Percentiles rank a stretch among this genome's conserved stretches.
These are phyloP conservation scores for Sebastes variabilis DNA, from an alignment of 2,797 vertebrate species.

Conservation along the genomic window DNA sequence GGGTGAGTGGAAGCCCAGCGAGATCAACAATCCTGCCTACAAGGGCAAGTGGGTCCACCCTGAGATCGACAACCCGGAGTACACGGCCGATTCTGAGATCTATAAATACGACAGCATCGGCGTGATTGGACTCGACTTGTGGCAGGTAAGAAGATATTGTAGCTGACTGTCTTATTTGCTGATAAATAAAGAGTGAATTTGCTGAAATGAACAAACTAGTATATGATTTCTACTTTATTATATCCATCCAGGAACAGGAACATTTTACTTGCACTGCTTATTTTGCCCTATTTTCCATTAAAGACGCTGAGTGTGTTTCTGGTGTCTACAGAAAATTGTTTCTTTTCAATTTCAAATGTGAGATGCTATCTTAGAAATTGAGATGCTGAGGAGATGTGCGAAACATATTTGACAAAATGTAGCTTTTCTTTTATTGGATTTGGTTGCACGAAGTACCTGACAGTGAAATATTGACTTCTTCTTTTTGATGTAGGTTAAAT, in stretches of 20 bases:
- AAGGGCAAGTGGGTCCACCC: slow-evolving; percentile 88
- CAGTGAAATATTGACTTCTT: not conserved
- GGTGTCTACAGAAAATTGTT: not conserved
- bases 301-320: not conserved
- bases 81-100: slow-evolving; percentile 83
- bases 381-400: not conserved
- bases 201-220: not conserved
- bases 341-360: not conserved
- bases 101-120: slow-evolving; percentile 82
- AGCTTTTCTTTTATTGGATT: not conserved
- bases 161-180: not conserved
- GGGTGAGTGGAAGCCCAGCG: slow-evolving; percentile 85
- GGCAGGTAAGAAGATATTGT: slow-evolving; percentile 78
- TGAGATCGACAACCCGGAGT: slow-evolving; percentile 88
- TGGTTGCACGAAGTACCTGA: not conserved
- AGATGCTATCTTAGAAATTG: not conserved
- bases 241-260: not conserved
- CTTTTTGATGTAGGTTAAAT: slow-evolving; percentile 82
- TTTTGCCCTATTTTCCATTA: not conserved
- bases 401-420: not conserved
- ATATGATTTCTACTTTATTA: not conserved
- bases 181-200: not conserved
- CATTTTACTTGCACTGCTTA: not conserved
- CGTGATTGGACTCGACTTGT: slow-evolving; percentile 86
- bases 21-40: slow-evolving; percentile 85